phyloP scores from a whole-genome alignment of 2,113 vertebrate genomes.

The Phalacrocorax pelagicus region DNA sequence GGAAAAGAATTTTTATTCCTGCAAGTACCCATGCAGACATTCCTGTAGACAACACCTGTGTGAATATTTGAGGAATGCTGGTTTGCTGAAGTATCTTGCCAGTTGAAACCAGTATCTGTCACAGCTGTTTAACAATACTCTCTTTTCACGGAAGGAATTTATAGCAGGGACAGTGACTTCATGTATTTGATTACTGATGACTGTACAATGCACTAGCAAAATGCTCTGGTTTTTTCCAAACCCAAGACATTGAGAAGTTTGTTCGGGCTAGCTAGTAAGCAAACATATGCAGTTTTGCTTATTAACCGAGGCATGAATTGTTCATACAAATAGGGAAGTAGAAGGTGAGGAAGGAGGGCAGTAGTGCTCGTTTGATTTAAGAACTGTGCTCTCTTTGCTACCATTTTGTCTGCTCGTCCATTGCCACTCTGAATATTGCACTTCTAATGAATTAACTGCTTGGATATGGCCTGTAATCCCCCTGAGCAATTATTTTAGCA shows the following conservation, averaged over 20 bases:
- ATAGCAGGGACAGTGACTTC: neutral
- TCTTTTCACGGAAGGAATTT: neutral
- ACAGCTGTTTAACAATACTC: neutral
- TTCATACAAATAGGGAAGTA: neutral
- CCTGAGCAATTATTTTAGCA: conserved; percentile 60
- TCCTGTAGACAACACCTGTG: neutral
- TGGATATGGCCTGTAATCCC: conserved; percentile 28
- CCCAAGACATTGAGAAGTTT: neutral
- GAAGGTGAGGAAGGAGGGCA: neutral
- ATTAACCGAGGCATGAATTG: neutral
- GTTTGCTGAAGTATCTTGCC: neutral
- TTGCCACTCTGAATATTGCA: neutral
- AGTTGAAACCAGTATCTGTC: neutral
- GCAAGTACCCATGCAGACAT: neutral
- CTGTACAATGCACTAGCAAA: neutral
- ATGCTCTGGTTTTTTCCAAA: neutral
- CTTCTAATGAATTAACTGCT: conserved; percentile 46
- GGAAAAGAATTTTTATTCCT: neutral
- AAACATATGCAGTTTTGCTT: neutral
- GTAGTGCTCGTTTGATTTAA: neutral
- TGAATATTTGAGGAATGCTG: neutral
- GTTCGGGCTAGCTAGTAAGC: neutral
- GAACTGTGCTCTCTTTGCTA: neutral
- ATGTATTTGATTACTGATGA: neutral
- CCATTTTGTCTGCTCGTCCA: neutral